These are phyloP conservation scores for Salvelinus namaycush DNA, from an alignment of 2,113 vertebrate species.

Conservation along the genomic window DNA sequence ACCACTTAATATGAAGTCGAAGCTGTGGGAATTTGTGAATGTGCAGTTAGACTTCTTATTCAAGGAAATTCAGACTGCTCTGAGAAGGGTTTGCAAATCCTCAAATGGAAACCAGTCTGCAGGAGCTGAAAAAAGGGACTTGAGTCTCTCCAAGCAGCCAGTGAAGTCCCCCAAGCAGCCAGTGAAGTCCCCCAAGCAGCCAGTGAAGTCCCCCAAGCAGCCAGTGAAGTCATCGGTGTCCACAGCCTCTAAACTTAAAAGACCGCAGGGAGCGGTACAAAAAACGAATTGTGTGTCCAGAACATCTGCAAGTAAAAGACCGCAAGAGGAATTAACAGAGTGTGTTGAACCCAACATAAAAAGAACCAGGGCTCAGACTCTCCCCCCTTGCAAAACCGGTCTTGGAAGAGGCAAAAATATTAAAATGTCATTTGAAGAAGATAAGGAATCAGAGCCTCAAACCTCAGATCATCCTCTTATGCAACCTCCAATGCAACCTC, in stretches of 20 bases:
- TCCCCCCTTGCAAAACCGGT: constrained; percentile 55
- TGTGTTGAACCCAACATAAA: neutral
- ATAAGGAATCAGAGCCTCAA: constrained; percentile 6
- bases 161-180: neutral
- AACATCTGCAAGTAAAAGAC: constrained; percentile 5
- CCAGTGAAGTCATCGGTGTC: neutral
- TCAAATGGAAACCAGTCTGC: constrained; percentile 1
- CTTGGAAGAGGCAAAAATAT: constrained; percentile 80
- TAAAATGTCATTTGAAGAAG: constrained; percentile 50
- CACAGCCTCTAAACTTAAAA: constrained; percentile 11
- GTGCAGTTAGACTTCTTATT: constrained; percentile 90
- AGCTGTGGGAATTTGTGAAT: constrained; percentile 94
- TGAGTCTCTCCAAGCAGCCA: constrained; percentile 20
- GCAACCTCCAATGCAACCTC: neutral
- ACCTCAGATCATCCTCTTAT: neutral
- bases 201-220: neutral
- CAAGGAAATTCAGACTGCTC: constrained; percentile 76
- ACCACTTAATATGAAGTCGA: constrained; percentile 87
- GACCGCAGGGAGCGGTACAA: neutral
- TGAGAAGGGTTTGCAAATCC: constrained; percentile 73
- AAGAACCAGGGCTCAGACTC: neutral
- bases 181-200: neutral
- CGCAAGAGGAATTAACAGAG: neutral
- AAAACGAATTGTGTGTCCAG: neutral
- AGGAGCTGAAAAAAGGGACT: constrained; percentile 24